Evolutionary conservation across 2,888 invertebrate genomes (phyloP).

Genomic region (Eupeodes luniger): DNA sequence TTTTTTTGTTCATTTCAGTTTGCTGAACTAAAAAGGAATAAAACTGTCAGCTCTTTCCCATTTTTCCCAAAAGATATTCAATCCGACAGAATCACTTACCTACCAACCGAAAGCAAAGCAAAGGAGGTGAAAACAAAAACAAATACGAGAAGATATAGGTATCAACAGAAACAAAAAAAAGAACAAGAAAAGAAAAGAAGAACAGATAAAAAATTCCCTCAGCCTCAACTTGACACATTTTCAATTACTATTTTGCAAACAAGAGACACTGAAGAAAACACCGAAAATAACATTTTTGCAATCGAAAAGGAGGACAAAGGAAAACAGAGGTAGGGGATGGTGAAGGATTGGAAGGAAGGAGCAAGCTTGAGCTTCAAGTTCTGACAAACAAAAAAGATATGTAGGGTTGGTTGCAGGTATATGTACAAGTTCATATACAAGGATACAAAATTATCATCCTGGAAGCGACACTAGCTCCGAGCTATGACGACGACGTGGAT

Average conservation of each 20-base stretch:
- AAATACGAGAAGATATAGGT: neutral
- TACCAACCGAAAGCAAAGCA: neutral
- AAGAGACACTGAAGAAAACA: slow-evolving; percentile 9
- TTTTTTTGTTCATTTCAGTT: neutral
- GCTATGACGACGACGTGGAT: neutral
- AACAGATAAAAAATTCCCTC: slow-evolving; percentile 15
- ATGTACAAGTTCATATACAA: no score
- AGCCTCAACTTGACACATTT: slow-evolving; percentile 70
- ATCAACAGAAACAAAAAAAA: neutral
- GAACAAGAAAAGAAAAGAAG: neutral
- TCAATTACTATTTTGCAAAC: slow-evolving; percentile 63
- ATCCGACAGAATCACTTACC: slow-evolving; percentile 42
- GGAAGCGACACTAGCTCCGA: neutral
- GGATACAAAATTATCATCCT: slow-evolving; percentile 26
- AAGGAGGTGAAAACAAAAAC: neutral
- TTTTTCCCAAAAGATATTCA: slow-evolving; percentile 22
- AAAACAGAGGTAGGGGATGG: neutral
- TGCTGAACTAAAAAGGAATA: slow-evolving; percentile 39
- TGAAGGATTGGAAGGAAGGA: no score
- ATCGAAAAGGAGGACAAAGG: neutral
- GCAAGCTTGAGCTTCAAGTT: no score
- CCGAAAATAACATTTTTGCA: slow-evolving; percentile 19
- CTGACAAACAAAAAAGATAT: no score
- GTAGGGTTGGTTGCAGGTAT: no score
- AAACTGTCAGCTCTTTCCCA: slow-evolving; percentile 55